phyloP scores from a whole-genome alignment of 2,113 vertebrate species.

The Camelus dromedarius region DNA sequence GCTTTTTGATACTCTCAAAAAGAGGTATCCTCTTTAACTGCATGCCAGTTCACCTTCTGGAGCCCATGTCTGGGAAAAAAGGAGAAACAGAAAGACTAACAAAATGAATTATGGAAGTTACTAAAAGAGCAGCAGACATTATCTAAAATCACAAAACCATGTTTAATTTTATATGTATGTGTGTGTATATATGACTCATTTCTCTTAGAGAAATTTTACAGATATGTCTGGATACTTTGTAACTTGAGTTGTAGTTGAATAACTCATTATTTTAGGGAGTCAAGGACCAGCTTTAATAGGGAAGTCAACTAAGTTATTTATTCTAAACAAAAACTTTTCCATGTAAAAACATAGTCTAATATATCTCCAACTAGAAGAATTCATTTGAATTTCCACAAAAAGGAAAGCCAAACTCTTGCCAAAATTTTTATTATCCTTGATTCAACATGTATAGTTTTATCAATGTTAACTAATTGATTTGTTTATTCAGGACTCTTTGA shows the following conservation, averaged over 20 bases:
- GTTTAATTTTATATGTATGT: neutral
- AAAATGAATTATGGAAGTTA: neutral
- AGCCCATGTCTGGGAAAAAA: neutral
- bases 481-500: neutral
- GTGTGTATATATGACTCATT: neutral
- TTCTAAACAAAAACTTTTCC: neutral
- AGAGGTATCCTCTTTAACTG: neutral
- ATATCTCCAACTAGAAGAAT: neutral
- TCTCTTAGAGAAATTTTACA: neutral
- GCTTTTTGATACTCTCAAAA: neutral
- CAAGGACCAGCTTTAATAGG: neutral
- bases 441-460: neutral
- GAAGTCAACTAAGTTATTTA: slow-evolving; percentile 5
- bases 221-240: neutral
- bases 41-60: neutral
- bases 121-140: neutral
- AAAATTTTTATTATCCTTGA: slow-evolving; percentile 25
- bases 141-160: neutral
- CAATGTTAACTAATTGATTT: neutral
- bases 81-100: neutral
- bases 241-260: neutral
- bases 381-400: slow-evolving; percentile 6
- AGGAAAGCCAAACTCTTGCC: neutral
- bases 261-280: slow-evolving; percentile 18
- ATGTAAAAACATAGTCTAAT: neutral